These are phyloP conservation scores for Phalanger gymnotis DNA, from an alignment of 2,797 vertebrate species.

Conservation along the genomic window DNA sequence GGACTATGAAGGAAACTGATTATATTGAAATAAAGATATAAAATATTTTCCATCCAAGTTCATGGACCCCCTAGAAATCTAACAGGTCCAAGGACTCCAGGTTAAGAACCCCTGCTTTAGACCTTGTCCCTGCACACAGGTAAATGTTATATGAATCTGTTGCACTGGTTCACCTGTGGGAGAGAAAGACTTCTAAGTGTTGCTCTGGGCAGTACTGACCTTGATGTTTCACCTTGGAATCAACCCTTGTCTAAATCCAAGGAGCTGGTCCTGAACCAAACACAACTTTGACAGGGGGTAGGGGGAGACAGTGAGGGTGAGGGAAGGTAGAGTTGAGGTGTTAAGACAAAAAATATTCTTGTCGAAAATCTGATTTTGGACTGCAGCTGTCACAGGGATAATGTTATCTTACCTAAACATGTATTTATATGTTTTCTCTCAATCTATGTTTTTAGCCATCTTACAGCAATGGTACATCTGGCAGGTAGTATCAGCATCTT, in stretches of 20 bases:
- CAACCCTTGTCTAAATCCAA: not conserved
- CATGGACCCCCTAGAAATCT: not conserved
- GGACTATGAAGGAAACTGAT: not conserved
- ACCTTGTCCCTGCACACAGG: not conserved
- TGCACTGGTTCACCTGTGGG: not conserved
- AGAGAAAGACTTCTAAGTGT: not conserved
- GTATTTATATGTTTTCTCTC: constrained; percentile 45
- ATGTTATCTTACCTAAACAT: constrained; percentile 29
- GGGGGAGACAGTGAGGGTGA: not conserved
- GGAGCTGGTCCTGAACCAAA: not conserved
- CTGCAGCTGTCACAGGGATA: constrained; percentile 44
- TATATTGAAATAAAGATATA: not conserved
- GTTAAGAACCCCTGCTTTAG: not conserved
- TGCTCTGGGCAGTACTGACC: not conserved
- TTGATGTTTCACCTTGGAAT: not conserved
- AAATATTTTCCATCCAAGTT: not conserved
- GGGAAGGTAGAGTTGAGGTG: not conserved
- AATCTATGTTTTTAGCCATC: constrained; percentile 40
- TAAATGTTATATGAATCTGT: not conserved
- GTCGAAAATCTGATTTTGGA: constrained; percentile 15
- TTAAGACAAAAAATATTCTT: constrained; percentile 20
- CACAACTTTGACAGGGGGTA: too few species aligned
- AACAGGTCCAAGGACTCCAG: not conserved
- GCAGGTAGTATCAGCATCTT: not conserved
- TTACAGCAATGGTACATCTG: not conserved